These are phyloP conservation scores for Abrostola tripartita DNA, from an alignment of 2,888 invertebrate genomes.

Conservation along the genomic window DNA sequence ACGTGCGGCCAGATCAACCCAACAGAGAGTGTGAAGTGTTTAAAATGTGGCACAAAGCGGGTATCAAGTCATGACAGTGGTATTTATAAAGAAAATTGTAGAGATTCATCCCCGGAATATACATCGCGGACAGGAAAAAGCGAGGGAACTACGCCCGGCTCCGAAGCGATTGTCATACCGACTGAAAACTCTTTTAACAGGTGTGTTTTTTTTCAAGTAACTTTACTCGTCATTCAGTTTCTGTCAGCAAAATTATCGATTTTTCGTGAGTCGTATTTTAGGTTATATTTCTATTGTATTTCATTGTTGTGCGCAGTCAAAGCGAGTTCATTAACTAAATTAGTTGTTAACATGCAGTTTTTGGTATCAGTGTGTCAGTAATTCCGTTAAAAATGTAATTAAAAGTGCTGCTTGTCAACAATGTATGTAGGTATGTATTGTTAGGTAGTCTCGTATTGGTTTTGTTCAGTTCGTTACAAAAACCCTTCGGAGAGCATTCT, in stretches of 20 bases:
- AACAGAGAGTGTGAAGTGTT: conserved; percentile 94
- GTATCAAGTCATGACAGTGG: conserved; percentile 88
- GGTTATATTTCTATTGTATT: conserved; percentile 84
- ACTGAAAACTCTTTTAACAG: conserved; percentile 80
- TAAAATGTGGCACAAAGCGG: conserved; percentile 93
- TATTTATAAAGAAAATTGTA: conserved; percentile 76
- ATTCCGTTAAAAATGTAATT: conserved; percentile 72
- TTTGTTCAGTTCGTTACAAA: conserved; percentile 26
- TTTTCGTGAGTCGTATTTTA: conserved; percentile 81
- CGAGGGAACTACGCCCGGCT: conserved; percentile 82
- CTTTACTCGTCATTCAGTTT: conserved; percentile 73
- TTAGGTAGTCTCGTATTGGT: conserved; percentile 21
- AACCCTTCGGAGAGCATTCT: conserved; percentile 17
- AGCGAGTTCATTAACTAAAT: conserved; percentile 77
- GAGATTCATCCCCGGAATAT: conserved; percentile 82
- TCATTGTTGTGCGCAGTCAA: conserved; percentile 69
- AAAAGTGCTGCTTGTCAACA: conserved; percentile 46
- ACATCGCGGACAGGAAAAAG: conserved; percentile 81
- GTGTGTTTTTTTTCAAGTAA: conserved; percentile 72
- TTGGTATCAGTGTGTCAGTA: conserved; percentile 73
- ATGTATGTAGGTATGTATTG: conserved; percentile 69
- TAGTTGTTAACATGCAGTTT: conserved; percentile 68
- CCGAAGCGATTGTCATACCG: conserved; percentile 82
- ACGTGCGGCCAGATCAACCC: conserved; percentile 96
- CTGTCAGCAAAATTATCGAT: conserved; percentile 76